Evolutionary conservation across 2,113 vertebrate species (phyloP).

Genomic region (Capreolus pygargus): DNA sequence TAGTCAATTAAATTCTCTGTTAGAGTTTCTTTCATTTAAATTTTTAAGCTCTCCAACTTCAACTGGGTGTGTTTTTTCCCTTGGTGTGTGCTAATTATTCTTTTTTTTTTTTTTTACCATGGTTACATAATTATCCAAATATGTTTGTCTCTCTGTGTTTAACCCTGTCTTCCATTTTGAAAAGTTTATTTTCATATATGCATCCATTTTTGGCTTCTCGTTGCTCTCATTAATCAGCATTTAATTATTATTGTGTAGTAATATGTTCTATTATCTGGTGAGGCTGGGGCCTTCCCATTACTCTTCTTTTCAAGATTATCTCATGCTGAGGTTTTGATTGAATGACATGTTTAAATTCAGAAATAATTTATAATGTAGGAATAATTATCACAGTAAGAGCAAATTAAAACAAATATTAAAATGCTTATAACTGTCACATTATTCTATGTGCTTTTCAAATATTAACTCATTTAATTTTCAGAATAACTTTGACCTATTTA

Average conservation of each 20-base stretch:
- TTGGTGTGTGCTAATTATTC: not conserved
- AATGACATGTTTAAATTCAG: not conserved
- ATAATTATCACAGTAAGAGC: not conserved
- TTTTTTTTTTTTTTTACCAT: not conserved
- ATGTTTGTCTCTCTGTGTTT: not conserved
- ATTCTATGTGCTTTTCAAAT: not conserved
- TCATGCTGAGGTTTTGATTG: not conserved
- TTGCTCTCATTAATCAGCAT: not conserved
- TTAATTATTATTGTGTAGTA: not conserved
- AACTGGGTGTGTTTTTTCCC: not conserved
- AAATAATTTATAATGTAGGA: not conserved
- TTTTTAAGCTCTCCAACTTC: not conserved
- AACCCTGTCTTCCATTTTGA: not conserved
- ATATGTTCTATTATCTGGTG: not conserved
- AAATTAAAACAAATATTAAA: not conserved
- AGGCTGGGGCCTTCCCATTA: not conserved
- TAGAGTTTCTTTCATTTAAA: not conserved
- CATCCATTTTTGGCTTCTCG: not conserved
- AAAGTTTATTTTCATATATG: not conserved
- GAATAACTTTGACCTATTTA: not conserved
- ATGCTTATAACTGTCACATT: not conserved
- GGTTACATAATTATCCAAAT: not conserved
- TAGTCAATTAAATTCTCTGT: not conserved
- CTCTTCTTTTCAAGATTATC: not conserved
- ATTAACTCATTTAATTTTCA: not conserved